These are phyloP conservation scores for Andrena fulva DNA, from an alignment of 2,888 invertebrate species.

Conservation along the genomic window DNA sequence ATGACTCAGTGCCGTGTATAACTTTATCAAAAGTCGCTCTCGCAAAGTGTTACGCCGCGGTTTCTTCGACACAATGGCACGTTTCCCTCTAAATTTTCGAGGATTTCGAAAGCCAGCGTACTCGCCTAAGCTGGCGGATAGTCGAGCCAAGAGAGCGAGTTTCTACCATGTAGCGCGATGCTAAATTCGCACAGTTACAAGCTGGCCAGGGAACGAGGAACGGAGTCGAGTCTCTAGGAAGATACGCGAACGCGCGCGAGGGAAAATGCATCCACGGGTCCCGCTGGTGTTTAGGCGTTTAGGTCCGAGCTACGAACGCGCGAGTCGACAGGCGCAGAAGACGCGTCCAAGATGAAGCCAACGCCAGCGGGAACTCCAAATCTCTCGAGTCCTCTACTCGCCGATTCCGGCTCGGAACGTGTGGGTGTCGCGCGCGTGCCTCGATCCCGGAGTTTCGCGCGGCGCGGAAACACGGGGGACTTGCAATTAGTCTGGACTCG, in stretches of 20 bases:
- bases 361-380: background rate
- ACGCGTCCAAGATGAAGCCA: background rate
- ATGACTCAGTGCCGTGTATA: constrained; percentile 57
- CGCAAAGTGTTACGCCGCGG: constrained; percentile 4
- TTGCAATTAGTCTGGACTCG: too few relatives aligned
- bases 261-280: too few relatives aligned
- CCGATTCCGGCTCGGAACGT: background rate
- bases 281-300: too few relatives aligned
- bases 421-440: constrained; percentile 45
- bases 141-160: constrained; percentile 21
- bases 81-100: constrained; percentile 16
- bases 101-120: constrained; percentile 2
- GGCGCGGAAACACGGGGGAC: too few relatives aligned
- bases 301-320: too few relatives aligned
- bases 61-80: background rate
- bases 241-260: background rate
- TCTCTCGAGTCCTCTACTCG: background rate
- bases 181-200: background rate
- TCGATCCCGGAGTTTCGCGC: constrained; percentile 17
- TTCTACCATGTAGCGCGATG: background rate
- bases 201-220: background rate
- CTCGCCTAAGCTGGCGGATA: background rate
- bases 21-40: constrained; percentile 43
- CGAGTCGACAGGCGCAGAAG: too few relatives aligned
- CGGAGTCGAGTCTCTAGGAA: background rate